phyloP scores from a whole-genome alignment of 1,140 invertebrate species.

The Trichonephila inaurata region DNA sequence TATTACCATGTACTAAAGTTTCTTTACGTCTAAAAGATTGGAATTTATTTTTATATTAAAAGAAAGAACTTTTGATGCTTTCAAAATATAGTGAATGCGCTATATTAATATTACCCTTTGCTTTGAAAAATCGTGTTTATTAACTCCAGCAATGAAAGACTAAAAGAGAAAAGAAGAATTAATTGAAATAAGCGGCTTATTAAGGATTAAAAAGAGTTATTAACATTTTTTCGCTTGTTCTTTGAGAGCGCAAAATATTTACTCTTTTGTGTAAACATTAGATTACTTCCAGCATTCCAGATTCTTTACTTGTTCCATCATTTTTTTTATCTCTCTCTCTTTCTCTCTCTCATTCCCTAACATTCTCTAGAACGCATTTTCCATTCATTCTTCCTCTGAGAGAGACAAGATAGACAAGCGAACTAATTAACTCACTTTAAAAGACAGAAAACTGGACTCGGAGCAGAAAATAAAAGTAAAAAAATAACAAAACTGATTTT shows the following conservation, averaged over 20 bases:
- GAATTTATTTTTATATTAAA: too few relatives aligned
- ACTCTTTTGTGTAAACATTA: conserved; percentile 43
- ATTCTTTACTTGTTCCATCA: neutral
- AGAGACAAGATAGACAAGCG: conserved; percentile 20
- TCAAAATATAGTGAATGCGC: neutral
- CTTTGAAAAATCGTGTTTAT: neutral
- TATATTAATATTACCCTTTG: neutral
- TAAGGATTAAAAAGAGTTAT: conserved; percentile 40
- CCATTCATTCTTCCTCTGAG: neutral
- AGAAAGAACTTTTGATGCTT: too few relatives aligned
- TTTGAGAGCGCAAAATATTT: neutral
- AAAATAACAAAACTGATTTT: neutral
- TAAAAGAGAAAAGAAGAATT: neutral
- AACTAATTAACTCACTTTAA: conserved; percentile 60
- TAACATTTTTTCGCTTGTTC: neutral
- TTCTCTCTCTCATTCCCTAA: neutral
- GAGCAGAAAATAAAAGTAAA: neutral
- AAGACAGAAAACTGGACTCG: conserved; percentile 17
- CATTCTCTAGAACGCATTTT: neutral
- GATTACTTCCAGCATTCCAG: conserved; percentile 11
- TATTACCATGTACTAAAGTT: too few relatives aligned
- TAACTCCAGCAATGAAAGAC: neutral
- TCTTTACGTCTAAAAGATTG: too few relatives aligned
- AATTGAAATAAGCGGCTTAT: conserved; percentile 47
- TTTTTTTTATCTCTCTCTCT: neutral